Percentiles rank a stretch among this genome's conserved stretches.
These are phyloP conservation scores for Rhopalosiphum nymphaeae DNA, from an alignment of 2,888 invertebrate genomes.

Conservation along the genomic window DNA sequence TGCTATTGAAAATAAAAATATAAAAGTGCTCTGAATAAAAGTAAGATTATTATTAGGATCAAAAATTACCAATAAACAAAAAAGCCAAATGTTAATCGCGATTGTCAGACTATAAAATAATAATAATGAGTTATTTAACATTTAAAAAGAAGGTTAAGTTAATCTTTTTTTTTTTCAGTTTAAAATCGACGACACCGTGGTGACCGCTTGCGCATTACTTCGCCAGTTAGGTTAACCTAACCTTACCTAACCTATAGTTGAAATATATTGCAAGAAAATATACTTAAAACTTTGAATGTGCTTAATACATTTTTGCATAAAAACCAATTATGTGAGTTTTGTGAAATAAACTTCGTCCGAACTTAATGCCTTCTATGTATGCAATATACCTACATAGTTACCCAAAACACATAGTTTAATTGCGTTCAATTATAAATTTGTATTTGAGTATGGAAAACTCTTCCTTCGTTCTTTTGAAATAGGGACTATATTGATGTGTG, in stretches of 20 bases:
- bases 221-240: no score
- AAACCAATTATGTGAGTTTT: neutral
- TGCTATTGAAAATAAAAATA: neutral
- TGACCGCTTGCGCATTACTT: no score
- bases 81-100: neutral
- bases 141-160: no score
- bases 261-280: neutral
- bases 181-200: no score
- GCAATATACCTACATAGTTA: neutral
- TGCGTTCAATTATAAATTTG: neutral
- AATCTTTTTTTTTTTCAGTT: no score
- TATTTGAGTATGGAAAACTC: neutral
- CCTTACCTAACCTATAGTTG: no score
- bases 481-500: no score
- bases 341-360: neutral
- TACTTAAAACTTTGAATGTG: neutral
- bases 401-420: neutral
- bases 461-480: neutral
- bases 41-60: neutral
- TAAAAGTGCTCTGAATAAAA: neutral
- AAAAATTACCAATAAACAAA: neutral
- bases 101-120: neutral
- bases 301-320: neutral
- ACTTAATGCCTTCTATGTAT: neutral
- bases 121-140: neutral